These are phyloP conservation scores for Pipistrellus kuhlii DNA, from an alignment of 2,797 vertebrate genomes.

Conservation along the genomic window DNA sequence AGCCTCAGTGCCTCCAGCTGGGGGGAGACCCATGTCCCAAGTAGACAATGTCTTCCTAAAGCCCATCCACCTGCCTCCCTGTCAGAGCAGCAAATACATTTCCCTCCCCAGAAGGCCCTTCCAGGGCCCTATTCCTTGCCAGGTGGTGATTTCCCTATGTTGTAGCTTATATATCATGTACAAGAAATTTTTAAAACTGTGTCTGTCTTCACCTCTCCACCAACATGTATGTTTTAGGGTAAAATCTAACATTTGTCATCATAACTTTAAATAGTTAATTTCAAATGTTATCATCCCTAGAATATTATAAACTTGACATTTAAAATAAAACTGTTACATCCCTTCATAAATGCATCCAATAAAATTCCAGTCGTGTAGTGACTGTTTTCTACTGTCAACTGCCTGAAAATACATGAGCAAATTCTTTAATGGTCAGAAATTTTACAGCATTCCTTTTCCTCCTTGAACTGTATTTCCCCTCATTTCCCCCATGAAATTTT, in stretches of 20 bases:
- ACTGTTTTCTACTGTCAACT: neutral
- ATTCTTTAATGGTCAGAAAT: neutral
- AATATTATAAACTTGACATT: neutral
- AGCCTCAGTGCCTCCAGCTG: neutral
- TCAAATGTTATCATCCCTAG: neutral
- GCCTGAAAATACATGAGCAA: constrained; percentile 21
- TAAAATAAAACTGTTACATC: constrained; percentile 17
- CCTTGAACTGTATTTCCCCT: neutral
- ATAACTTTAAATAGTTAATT: constrained; percentile 9
- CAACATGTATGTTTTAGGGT: neutral
- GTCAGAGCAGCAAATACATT: neutral
- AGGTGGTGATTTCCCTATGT: neutral
- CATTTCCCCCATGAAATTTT: constrained; percentile 7
- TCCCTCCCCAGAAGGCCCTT: neutral
- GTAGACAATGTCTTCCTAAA: neutral
- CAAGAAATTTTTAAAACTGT: neutral
- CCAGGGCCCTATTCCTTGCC: neutral
- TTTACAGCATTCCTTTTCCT: neutral
- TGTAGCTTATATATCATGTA: neutral
- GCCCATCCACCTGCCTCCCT: neutral
- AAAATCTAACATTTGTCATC: neutral
- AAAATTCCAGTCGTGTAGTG: neutral
- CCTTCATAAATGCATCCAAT: neutral
- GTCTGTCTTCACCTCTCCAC: neutral
- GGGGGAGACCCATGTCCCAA: neutral